Evolutionary conservation across 2,888 invertebrate species (phyloP), one percentile per base, ranked within the genome.

Genomic region (Lymantria dispar): DNA sequence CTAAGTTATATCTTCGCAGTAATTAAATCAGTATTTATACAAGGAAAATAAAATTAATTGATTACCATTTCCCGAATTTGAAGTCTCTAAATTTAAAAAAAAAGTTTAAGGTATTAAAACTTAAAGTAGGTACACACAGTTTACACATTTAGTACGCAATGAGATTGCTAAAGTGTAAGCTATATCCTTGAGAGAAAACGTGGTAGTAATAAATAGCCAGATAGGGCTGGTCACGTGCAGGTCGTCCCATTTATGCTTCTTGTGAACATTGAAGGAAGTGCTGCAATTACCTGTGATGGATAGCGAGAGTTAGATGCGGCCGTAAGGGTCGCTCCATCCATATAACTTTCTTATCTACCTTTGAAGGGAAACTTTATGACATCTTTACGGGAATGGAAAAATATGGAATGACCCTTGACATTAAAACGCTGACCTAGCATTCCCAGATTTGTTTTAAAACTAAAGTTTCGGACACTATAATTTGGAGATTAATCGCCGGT

Each of bases 271-370:
- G 78, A 76, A 80, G 83, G 78, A 83, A 85, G 83, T 80, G 77
- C 74, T 84, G 83, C 86, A 84, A 85, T 86, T 85, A 86, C 80
- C 76, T 70, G 77, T 85, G 86, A 86, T 85, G 80, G 84, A 86
- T 86, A 82, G 84, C 77, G 69, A 70, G 83, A 84, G 84, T 86
- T 85, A 76, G 80, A 80, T 72, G 80, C 72, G 76, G 72, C 77
- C 75, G 72, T 78, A 78, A 79, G 83, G 85, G 83, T 75, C 83
- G 72, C 78, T 65, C 74, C 78, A 64, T 77, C 79, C 80, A 79
- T 83, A 83, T 82, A 85, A 85, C 84, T 85, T 85, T 80, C 85
- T 85, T 85, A 85, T 85, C 83, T 85, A 72, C 80, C 79, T 29
- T 83, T 76, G 74, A 78, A 81, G 78, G 76, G 78, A 77, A 85